Base-by-base conservation (phyloP, 2,888 invertebrate genomes). In the Crossocerus cetratus region DNA sequence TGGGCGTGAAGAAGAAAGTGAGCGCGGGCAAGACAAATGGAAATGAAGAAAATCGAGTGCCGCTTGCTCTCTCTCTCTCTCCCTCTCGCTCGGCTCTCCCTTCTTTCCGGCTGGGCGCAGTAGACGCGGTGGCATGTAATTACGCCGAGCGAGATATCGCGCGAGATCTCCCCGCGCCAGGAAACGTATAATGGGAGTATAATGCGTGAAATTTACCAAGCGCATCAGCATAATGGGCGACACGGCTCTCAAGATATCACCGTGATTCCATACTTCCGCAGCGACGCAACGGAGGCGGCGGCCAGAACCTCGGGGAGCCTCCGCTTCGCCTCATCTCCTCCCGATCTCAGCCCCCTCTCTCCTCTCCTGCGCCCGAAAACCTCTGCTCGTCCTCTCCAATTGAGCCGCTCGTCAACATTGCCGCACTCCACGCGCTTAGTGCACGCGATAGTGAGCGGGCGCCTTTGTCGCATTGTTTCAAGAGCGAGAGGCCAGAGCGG, bases 161-260 rank as follows among this genome's bases (percentile, higher is more conserved):
- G n/a, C 81, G 81, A 75, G 81, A 81, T 81, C 74, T 73, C 72
- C 69, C 76, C 72, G 73, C 78, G 70, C 72, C 82, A 82, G 82
- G 80, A 82, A 82, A 82, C 82, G 80, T 74, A 82, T 82, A 82
- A 82, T 82, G 80, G 82, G 78, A 75, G 78, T 80, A 82, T 82
- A 82, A 82, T 82, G 82, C 82, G 82, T 82, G 82, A 82, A 82
- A 82, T 82, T 82, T 82, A 82, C 82, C 78, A 76, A 76, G 76
- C 80, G 80, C 80, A 82, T 82, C 82, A 75, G 80, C 81, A 77
- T 82, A 82, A 82, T 82, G 82, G 81, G 80, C 76, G 81, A 81
- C 79, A 78, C 72, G 81, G 79, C 76, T 81, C 80, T 80, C 78
- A 82, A 82, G 81, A 82, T 81, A 82, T 81, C 81, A 80, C 77